Evolutionary conservation across 2,888 invertebrate genomes (phyloP), one percentile per base, ranked within the genome.

Genomic region (Scaptomyza caliginosa): DNA sequence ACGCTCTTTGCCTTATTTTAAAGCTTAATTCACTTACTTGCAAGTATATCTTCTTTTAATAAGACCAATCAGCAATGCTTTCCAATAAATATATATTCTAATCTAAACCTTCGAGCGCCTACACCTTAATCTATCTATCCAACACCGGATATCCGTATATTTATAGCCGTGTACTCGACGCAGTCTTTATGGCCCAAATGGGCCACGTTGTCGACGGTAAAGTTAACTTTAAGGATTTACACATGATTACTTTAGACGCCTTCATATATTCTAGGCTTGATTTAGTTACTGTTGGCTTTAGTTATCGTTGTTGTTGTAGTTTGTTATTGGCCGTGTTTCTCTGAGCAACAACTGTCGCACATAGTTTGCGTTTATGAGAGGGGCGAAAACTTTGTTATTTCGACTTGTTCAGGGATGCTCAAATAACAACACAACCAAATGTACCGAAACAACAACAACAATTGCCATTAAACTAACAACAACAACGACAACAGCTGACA

Each of bases 171-270:
- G 46, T 46, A 55, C 48, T 30, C 58, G 48, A 57, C 50, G 59
- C 58, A 59, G 38, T 59, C 48, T 36, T 26, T 19, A 11, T 11
- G 48, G 21, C 26, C 32, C 30, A 34, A 24, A 45, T 42, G 30
- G 23, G n/a, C n/a, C n/a, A n/a, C n/a, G n/a, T n/a, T n/a, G n/a
- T n/a, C 36, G n/a, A 55, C 42, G 24, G 7, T 28, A 62, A 48
- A 67, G 66, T 68, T 67, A 81, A 79, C 67, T 75, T 69, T 51
- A 81, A 67, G 78, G 78, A 79, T 77, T 77, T 77, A 56, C 78
- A 65, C 78, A 69, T 79, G 75, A 77, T 79, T 79, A 62, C 16
- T 73, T 40, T 62, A 28, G 52, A 65, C 56, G 40, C 50, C 32
- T 23, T 2, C 26, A 19, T 21, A 34, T 21, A 34, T 34, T 24